Conservation (phyloP, 1,140 invertebrate genomes). For the Lucilia sericata region DNA sequence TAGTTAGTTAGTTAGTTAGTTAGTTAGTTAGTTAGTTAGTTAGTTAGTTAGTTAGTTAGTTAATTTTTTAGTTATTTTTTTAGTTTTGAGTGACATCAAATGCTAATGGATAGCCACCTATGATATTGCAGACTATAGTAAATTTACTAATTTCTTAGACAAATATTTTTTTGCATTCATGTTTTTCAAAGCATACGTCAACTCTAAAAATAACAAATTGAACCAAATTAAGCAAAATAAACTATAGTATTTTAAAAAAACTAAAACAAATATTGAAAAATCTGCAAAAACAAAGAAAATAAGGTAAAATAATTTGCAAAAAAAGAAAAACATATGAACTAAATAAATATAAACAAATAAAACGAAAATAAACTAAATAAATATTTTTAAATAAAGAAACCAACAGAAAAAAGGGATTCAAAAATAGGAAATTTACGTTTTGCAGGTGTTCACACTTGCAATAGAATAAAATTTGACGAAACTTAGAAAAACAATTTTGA, state of each 20-base stretch:
- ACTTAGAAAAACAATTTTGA: not conserved
- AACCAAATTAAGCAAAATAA: not conserved
- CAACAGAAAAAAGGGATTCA: not conserved
- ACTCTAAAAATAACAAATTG: constrained; percentile 10
- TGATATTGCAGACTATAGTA: too few relatives aligned
- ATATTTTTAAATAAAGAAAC: not conserved
- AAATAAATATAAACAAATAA: not conserved
- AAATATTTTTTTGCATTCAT: not conserved
- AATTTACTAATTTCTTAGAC: not conserved
- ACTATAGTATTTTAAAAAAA: not conserved
- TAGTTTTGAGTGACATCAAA: too few relatives aligned
- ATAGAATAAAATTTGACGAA: not conserved
- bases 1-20: too few relatives aligned
- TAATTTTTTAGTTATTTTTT: too few relatives aligned
- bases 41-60: too few relatives aligned
- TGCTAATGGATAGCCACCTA: too few relatives aligned
- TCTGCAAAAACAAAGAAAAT: not conserved
- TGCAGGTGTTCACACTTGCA: constrained; percentile 14
- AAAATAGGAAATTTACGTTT: not conserved
- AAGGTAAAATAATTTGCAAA: not conserved
- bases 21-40: too few relatives aligned
- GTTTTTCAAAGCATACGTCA: not conserved
- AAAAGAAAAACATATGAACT: not conserved
- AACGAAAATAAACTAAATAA: not conserved
- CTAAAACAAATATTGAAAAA: not conserved